Evolutionary conservation across 2,888 invertebrate genomes (phyloP).

Genomic region (Alloscopus bannaensis): DNA sequence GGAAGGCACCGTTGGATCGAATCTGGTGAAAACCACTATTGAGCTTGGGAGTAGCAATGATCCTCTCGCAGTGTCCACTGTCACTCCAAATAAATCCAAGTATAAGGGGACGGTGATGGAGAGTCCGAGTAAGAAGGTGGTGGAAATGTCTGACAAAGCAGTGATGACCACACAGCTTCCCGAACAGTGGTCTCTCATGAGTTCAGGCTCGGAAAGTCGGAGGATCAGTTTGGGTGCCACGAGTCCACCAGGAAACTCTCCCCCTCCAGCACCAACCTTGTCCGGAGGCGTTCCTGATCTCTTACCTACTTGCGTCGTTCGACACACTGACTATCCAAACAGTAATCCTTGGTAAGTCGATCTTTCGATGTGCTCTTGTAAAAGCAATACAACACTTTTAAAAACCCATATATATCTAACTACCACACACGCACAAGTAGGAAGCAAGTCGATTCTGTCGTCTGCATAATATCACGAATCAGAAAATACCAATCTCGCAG

Average conservation of each 20-base stretch:
- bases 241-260: slow-evolving; percentile 70
- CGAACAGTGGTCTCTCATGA: slow-evolving; percentile 73
- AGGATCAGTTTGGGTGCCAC: slow-evolving; percentile 70
- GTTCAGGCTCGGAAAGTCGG: slow-evolving; percentile 70
- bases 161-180: slow-evolving; percentile 72
- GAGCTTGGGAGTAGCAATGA: slow-evolving; percentile 72
- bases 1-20: slow-evolving; percentile 57
- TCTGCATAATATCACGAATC: too few species aligned
- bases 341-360: slow-evolving; percentile 70
- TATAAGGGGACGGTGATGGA: slow-evolving; percentile 63
- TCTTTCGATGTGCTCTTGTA: too few species aligned
- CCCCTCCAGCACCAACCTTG: slow-evolving; percentile 70
- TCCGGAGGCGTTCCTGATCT: slow-evolving; percentile 72
- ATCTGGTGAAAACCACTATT: slow-evolving; percentile 70
- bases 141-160: slow-evolving; percentile 73
- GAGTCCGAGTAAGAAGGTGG: slow-evolving; percentile 65
- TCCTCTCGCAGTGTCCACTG: slow-evolving; percentile 65
- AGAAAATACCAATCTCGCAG: too few species aligned
- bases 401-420: too few species aligned
- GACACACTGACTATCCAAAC: slow-evolving; percentile 65
- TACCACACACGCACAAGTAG: too few species aligned
- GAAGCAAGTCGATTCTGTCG: too few species aligned
- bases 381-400: too few species aligned
- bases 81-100: slow-evolving; percentile 66
- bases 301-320: slow-evolving; percentile 70